These are phyloP conservation scores for Salticus scenicus DNA, from an alignment of 2,888 invertebrate species.

Conservation along the genomic window DNA sequence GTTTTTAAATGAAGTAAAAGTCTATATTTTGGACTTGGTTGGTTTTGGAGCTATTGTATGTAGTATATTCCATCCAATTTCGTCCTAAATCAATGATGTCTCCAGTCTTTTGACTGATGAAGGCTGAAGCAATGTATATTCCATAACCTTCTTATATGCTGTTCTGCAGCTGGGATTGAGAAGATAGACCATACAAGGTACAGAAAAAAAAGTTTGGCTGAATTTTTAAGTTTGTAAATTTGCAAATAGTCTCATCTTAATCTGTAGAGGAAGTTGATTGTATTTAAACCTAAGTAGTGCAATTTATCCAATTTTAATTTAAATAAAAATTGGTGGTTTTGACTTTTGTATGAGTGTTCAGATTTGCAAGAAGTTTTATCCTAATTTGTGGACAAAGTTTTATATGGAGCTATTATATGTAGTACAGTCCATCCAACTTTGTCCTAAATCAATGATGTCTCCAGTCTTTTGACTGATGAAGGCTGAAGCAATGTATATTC, in stretches of 20 bases:
- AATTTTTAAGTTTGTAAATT: no score
- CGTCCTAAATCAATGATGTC: constrained; percentile 55
- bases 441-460: constrained; percentile 57
- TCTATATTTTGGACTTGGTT: no score
- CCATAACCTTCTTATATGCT: constrained; percentile 57
- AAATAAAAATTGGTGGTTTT: no score
- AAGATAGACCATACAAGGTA: constrained; percentile 60
- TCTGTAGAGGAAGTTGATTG: no score
- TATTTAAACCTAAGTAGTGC: no score
- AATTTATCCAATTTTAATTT: no score
- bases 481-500: constrained; percentile 55
- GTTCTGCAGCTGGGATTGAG: constrained; percentile 51
- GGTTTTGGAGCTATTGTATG: constrained; percentile 48
- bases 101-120: constrained; percentile 35
- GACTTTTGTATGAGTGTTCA: no score
- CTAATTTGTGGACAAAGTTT: no score
- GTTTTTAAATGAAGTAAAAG: no score
- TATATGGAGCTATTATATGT: constrained; percentile 50
- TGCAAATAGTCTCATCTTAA: no score
- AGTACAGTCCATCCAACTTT: constrained; percentile 45
- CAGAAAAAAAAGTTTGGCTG: not conserved
- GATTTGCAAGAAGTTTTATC: no score
- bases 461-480: constrained; percentile 34
- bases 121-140: constrained; percentile 56
- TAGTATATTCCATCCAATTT: constrained; percentile 38